Percentiles rank a stretch among this genome's conserved stretches.
phyloP scores from a whole-genome alignment of 2,797 vertebrate species.

The Danio tinwini region DNA sequence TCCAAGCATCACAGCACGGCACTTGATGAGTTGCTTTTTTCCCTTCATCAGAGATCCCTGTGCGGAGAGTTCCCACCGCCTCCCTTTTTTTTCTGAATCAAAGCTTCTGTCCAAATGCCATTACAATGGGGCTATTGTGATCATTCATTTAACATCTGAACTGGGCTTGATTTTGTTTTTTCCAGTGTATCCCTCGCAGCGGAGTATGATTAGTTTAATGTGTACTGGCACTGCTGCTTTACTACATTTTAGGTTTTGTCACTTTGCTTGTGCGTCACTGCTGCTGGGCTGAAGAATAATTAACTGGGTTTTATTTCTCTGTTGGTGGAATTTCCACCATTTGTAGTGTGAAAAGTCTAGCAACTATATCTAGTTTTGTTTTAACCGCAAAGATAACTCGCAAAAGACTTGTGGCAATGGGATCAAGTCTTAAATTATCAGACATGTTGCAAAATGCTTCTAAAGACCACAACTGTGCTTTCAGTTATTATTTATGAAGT shows the following conservation, averaged over 20 bases:
- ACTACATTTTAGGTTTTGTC: constrained; percentile 66
- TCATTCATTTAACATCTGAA: constrained; percentile 70
- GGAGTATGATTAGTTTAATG: constrained; percentile 66
- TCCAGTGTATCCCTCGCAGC: constrained; percentile 60
- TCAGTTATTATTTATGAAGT: constrained; percentile 13
- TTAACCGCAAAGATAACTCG: constrained; percentile 10
- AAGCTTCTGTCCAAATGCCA: constrained; percentile 61
- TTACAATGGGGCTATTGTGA: constrained; percentile 70
- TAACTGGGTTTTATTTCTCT: constrained; percentile 50
- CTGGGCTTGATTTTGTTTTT: constrained; percentile 56
- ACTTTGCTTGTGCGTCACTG: constrained; percentile 62
- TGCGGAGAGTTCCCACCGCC: constrained; percentile 66
- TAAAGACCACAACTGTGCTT: constrained; percentile 1
- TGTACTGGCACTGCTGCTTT: constrained; percentile 60
- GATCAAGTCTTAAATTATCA: neutral
- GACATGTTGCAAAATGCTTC: neutral
- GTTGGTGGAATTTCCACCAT: constrained; percentile 25
- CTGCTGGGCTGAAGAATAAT: constrained; percentile 61
- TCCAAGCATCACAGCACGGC: constrained; percentile 78
- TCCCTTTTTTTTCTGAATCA: constrained; percentile 58
- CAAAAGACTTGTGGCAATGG: constrained; percentile 12
- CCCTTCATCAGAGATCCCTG: constrained; percentile 53
- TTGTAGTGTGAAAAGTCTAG: constrained; percentile 9
- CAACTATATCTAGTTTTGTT: constrained; percentile 9
- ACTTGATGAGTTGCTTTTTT: constrained; percentile 70